Conservation (phyloP, 2,888 invertebrate species). For the Tenthredo amoena region DNA sequence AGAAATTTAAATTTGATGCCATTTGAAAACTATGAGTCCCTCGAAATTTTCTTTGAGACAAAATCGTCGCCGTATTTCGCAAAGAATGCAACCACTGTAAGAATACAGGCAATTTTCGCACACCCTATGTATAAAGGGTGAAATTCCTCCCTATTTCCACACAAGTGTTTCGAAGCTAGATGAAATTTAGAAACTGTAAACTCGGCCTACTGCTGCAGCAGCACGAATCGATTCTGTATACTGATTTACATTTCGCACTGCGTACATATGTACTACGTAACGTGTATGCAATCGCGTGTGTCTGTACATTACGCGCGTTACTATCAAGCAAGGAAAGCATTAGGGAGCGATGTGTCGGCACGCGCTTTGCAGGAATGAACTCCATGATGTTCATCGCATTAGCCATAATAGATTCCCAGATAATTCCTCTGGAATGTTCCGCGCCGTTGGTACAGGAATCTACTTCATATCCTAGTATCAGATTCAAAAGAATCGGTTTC, state of each 20-base stretch:
- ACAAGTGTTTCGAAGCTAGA: neutral
- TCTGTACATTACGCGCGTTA: neutral
- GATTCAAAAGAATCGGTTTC: neutral
- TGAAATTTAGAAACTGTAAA: conserved; percentile 19
- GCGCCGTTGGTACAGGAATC: neutral
- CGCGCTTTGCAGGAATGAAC: conserved; percentile 25
- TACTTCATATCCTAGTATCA: neutral
- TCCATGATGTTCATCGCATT: conserved; percentile 13
- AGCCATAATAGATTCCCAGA: neutral
- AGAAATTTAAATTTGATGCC: neutral
- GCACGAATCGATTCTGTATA: conserved; percentile 28
- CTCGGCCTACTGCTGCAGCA: conserved; percentile 39
- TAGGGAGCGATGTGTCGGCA: neutral
- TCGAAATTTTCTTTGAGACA: neutral
- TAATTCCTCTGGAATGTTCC: neutral
- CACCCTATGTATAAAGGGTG: neutral
- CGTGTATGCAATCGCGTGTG: neutral
- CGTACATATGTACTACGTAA: conserved; percentile 28
- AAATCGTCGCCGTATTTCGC: neutral
- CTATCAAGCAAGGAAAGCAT: neutral
- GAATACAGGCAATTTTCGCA: neutral
- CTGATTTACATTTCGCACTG: conserved; percentile 35
- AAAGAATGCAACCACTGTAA: neutral
- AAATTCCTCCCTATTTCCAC: neutral
- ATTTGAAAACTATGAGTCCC: neutral